Conservation (phyloP, 2,113 vertebrate species). For the Castor canadensis region DNA sequence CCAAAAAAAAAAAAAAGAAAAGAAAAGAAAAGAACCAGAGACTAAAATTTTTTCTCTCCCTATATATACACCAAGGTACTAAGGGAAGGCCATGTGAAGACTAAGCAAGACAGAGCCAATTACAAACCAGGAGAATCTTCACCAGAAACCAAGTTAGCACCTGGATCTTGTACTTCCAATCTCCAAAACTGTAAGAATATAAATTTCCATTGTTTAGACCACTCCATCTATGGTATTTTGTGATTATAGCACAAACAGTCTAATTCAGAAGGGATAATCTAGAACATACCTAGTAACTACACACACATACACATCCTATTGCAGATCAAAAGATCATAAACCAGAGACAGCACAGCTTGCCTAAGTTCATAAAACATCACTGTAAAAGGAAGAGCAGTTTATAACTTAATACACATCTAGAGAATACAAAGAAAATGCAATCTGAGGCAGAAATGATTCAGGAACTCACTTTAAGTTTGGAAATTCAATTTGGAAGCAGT, state of each 20-base stretch:
- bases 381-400: neutral
- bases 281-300: neutral
- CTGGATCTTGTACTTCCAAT: neutral
- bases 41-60: neutral
- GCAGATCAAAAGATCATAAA: neutral
- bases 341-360: neutral
- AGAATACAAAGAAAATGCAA: neutral
- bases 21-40: too few species aligned
- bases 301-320: neutral
- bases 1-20: too few species aligned
- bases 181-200: neutral
- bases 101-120: neutral
- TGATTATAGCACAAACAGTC: neutral
- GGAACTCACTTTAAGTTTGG: neutral
- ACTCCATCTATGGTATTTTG: neutral
- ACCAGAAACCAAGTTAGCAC: neutral
- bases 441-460: neutral
- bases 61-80: neutral
- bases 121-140: neutral
- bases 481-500: conserved; percentile 13
- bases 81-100: neutral
- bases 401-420: neutral
- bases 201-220: neutral
- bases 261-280: neutral
- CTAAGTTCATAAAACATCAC: neutral